Evolutionary conservation across 2,113 vertebrate species (phyloP).

Genomic region (Chiloscyllium plagiosum): DNA sequence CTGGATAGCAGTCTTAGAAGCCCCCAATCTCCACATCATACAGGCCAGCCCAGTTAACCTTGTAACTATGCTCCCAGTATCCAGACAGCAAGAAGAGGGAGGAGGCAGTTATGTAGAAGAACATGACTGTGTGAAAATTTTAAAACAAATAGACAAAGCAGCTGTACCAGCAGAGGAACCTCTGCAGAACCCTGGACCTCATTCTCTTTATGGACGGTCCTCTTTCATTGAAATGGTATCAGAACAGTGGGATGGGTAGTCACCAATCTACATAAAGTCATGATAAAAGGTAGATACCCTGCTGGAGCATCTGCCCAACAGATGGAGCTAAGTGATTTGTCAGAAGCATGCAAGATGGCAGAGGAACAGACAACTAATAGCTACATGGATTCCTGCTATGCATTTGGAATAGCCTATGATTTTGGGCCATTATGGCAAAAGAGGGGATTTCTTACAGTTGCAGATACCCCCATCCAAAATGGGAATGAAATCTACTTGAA

Average conservation of each 20-base stretch:
- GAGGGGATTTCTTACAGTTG: too few species aligned
- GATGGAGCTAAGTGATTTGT: background rate
- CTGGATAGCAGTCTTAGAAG: too few species aligned
- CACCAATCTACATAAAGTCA: background rate
- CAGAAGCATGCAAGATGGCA: background rate
- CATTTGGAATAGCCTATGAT: too few species aligned
- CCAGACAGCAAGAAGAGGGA: background rate
- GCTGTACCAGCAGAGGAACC: background rate
- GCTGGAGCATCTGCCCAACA: background rate
- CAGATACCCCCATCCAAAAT: too few species aligned
- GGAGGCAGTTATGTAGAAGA: background rate
- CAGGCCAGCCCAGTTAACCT: too few species aligned
- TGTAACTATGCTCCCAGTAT: background rate
- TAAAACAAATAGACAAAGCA: background rate
- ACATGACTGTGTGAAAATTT: background rate
- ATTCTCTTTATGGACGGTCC: too few species aligned
- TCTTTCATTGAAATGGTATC: background rate
- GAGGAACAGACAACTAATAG: background rate
- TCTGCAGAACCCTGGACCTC: background rate
- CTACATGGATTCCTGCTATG: background rate
- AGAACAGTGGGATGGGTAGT: background rate
- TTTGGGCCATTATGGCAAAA: too few species aligned
- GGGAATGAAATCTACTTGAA: too few species aligned
- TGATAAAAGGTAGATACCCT: background rate
- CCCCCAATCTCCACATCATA: too few species aligned